Evolutionary conservation across 2,888 invertebrate species (phyloP), one percentile per base, ranked within the genome.

Genomic region (Nemotelus pantherinus): DNA sequence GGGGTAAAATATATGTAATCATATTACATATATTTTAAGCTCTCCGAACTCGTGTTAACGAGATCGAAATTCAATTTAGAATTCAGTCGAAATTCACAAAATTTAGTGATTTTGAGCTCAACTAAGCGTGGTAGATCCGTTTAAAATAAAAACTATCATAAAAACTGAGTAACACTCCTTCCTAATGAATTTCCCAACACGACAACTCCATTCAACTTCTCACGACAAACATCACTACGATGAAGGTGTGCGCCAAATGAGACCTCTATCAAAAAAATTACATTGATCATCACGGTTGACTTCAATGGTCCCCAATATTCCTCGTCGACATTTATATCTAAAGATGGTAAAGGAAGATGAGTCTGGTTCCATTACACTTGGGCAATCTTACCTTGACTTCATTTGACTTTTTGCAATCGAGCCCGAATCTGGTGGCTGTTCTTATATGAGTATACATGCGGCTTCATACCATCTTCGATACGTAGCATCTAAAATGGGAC

Each of bases 211-310:
- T 7, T 47, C 25, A 45, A 4, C 39, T n/a, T 63, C 47, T 65
- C 65, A 10, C n/a, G 10, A 53, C 6, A 53, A 10, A 53, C 53
- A 9, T 53, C 53, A 9, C 3, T 3, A 39, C 41, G 70, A 70
- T 41, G 41, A 55, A 70, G 55, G 53, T 70, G 70, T 55, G 55
- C 70, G 70, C 53, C 70, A 70, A 70, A 70, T 70, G 70, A 3
- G 43, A 70, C n/a, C 55, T 41, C 10, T 70, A 43, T 25, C 9
- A 2, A 55, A 70, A 70, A 70, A 70, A 70, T 70, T 70, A 70
- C 70, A 70, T 70, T 70, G 70, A 70, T 70, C 70, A 70, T 55
- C 70, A 55, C 70, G 70, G 70, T 41, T 70, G 70, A 70, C 41
- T 70, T 55, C 7, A 60, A 60, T 60, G 9, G 39, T 4, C 3